These are phyloP conservation scores for Caenorhabditis sp. DNA, from an alignment of 2,888 invertebrate species.

Conservation along the genomic window DNA sequence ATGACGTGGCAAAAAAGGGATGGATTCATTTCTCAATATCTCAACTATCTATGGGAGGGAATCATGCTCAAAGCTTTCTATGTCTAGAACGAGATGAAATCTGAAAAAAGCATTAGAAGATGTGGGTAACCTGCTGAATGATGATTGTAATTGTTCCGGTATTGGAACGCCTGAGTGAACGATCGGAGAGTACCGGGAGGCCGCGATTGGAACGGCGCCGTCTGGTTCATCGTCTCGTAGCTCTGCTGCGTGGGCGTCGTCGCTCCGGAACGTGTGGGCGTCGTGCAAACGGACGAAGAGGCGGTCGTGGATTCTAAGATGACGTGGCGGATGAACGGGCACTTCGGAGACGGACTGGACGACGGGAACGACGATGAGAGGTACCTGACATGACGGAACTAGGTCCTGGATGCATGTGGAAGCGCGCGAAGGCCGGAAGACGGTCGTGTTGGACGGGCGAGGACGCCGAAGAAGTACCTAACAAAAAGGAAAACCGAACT, in stretches of 20 bases:
- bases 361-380: slow-evolving; percentile 23
- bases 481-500: slow-evolving; percentile 2
- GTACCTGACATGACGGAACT: slow-evolving; percentile 48
- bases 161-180: not conserved
- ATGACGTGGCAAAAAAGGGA: too few species aligned
- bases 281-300: slow-evolving; percentile 30
- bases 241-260: slow-evolving; percentile 45
- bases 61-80: slow-evolving; percentile 11
- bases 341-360: not conserved
- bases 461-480: slow-evolving; percentile 24
- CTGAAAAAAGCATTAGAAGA: not conserved
- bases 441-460: slow-evolving; percentile 10
- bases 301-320: slow-evolving; percentile 36
- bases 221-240: not conserved
- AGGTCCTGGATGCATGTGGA: slow-evolving; percentile 23
- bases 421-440: slow-evolving; percentile 30
- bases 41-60: too few species aligned
- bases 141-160: not conserved
- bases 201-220: not conserved
- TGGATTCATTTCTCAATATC: too few species aligned
- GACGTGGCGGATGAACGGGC: slow-evolving; percentile 18
- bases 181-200: not conserved
- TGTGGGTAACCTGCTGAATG: slow-evolving; percentile 17
- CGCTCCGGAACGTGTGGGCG: slow-evolving; percentile 40
- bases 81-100: not conserved